Percentiles rank a stretch among this genome's conserved stretches.
These are phyloP conservation scores for Alviniconcha marisindica DNA, from an alignment of 1,140 invertebrate genomes.

Conservation along the genomic window DNA sequence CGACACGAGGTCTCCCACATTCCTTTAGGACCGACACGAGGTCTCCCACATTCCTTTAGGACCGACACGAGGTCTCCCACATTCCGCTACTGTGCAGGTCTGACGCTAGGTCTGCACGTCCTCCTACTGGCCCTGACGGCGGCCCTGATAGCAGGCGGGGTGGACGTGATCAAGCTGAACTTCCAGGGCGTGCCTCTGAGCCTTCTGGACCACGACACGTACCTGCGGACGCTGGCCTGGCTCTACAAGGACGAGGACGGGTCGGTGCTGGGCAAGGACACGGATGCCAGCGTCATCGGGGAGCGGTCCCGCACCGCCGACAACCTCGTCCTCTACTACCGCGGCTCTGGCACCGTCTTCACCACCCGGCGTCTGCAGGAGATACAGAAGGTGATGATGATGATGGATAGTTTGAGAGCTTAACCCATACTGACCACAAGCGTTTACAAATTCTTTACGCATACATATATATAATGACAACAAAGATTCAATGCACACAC, in stretches of 20 bases:
- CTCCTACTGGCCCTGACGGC: slow-evolving; percentile 51
- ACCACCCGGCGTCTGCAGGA: slow-evolving; percentile 35
- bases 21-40: too few species aligned
- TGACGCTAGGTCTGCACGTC: slow-evolving; percentile 29
- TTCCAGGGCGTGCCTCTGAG: slow-evolving; percentile 45
- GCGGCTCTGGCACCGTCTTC: slow-evolving; percentile 13
- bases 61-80: too few species aligned
- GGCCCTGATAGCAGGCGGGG: slow-evolving; percentile 22
- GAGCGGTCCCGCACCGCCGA: slow-evolving; percentile 21
- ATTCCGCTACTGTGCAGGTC: too few species aligned
- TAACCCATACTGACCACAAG: too few species aligned
- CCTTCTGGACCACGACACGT: slow-evolving; percentile 28
- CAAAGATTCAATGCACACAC: too few species aligned
- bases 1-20: too few species aligned
- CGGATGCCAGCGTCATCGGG: slow-evolving; percentile 1
- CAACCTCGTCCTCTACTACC: slow-evolving; percentile 32
- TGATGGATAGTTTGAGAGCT: too few species aligned
- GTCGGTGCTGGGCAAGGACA: background rate
- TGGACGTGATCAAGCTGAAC: slow-evolving; percentile 39
- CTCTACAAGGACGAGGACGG: slow-evolving; percentile 36
- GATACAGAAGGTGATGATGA: slow-evolving; percentile 33
- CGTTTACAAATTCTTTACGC: too few species aligned
- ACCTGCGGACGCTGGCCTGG: slow-evolving; percentile 45
- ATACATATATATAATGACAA: too few species aligned
- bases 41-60: too few species aligned